Evolutionary conservation across 2,113 vertebrate species (phyloP).

Genomic region (Mus musculus): DNA sequence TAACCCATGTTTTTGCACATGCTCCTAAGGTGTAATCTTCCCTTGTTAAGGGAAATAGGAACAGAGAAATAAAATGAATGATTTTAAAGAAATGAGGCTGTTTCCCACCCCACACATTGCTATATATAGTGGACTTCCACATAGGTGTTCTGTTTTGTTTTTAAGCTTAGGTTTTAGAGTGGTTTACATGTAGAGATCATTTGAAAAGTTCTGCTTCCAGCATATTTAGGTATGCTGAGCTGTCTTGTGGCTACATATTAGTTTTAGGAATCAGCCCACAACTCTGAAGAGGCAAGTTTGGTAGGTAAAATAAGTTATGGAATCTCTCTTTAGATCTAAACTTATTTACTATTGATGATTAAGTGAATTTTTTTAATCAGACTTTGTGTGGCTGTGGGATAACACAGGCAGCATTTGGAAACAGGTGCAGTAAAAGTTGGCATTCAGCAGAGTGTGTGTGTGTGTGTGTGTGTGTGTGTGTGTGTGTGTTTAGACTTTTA

Average conservation of each 20-base stretch:
- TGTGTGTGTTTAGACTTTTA: background rate
- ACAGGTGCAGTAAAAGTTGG: background rate
- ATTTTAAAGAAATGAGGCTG: conserved; percentile 1
- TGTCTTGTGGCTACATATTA: conserved; percentile 24
- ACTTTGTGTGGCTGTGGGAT: background rate
- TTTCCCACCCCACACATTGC: background rate
- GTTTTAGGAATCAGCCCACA: conserved; percentile 37
- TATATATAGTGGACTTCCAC: background rate
- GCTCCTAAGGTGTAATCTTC: background rate
- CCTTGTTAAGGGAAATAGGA: conserved; percentile 18
- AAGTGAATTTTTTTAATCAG: conserved; percentile 7
- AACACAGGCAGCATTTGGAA: background rate
- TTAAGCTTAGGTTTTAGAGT: background rate
- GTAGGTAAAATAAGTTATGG: background rate
- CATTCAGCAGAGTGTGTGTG: background rate
- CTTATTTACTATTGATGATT: background rate
- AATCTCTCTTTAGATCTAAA: conserved; percentile 3
- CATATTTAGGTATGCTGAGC: background rate
- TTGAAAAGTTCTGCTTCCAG: conserved; percentile 2
- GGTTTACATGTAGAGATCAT: background rate
- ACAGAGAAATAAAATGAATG: conserved; percentile 11
- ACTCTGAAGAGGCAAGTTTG: conserved; percentile 13
- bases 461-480: background rate
- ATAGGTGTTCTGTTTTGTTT: background rate
- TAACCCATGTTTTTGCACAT: background rate